Evolutionary conservation across 1,140 invertebrate genomes (phyloP), one percentile per base, ranked within the genome.

Genomic region (Caerostris darwini): DNA sequence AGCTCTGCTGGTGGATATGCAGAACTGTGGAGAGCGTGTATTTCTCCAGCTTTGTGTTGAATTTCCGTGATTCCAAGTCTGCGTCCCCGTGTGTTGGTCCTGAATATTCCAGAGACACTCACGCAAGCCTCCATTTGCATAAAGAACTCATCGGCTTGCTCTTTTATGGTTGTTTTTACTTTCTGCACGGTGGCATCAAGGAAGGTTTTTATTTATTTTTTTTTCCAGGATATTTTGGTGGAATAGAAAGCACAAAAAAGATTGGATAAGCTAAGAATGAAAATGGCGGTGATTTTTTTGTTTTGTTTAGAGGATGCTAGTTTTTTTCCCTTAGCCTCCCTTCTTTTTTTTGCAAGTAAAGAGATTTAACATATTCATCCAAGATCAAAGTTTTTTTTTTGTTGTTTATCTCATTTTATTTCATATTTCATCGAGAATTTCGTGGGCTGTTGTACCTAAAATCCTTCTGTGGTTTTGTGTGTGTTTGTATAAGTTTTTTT

Each of bases 311-410:
- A 50, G 69, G 12, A 34, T 14, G 81, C n/a, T 56, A 83, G 53
- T 56, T 56, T 83, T 83, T 83, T 83, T 58, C 71, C 61, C 1
- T 7, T n/a, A 3, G 14, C 61, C n/a, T 53, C 69, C 19, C 8
- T 34, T 77, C 69, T 83, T 58, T 19, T 54, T 89, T 54, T 54
- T 61, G 64, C 50, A 34, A 77, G 69, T 77, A 77, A 77, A 34
- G 69, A 77, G 87, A 89, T 57, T 89, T 89, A 89, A 71, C 64
- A 71, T 89, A 69, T 89, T 89, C 64, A 56, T 89, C 87, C 50
- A 57, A 89, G 87, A 89, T 89, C 87, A 69, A 56, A 71, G 64
- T 17, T 69, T n/a, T 89, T 71, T 89, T 59, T 88, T 17, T 53
- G 2, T 69, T 17, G 17, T 12, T 56, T 67, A 14, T 12, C 14